Percentiles rank a stretch among this genome's conserved stretches.
Evolutionary conservation across 2,113 vertebrate species (phyloP).

Genomic region (Nyctibius bracteatus): DNA sequence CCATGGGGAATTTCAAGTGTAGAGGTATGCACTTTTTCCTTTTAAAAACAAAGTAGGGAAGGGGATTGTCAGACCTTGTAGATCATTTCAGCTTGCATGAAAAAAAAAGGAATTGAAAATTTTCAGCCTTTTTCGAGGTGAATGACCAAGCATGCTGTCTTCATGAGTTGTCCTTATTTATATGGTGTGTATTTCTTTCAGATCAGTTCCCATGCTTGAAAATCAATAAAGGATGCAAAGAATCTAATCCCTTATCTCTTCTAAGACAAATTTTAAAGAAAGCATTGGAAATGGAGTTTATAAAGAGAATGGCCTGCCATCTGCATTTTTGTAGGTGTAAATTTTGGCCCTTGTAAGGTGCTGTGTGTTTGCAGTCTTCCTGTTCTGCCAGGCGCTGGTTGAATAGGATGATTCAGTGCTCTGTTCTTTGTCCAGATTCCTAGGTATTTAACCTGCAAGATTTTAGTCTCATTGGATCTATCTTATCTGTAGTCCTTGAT

Average conservation of each 20-base stretch:
- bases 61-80: not conserved
- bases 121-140: constrained; percentile 43
- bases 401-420: not conserved
- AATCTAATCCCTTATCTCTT: constrained; percentile 27
- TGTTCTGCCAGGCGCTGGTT: not conserved
- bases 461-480: not conserved
- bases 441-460: not conserved
- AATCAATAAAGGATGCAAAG: constrained; percentile 49
- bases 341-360: not conserved
- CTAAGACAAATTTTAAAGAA: not conserved
- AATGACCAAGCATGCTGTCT: constrained; percentile 32
- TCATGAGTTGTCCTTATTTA: constrained; percentile 39
- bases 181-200: constrained; percentile 38
- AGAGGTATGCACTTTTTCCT: not conserved
- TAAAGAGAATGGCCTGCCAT: not conserved
- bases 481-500: not conserved
- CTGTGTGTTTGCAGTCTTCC: not conserved
- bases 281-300: not conserved
- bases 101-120: not conserved
- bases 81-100: constrained; percentile 42
- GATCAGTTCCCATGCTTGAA: constrained; percentile 26
- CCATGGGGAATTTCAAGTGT: not conserved
- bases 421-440: not conserved
- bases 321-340: not conserved
- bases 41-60: not conserved